phyloP scores from a whole-genome alignment of 2,888 invertebrate species.

The Idaea dimidiata region DNA sequence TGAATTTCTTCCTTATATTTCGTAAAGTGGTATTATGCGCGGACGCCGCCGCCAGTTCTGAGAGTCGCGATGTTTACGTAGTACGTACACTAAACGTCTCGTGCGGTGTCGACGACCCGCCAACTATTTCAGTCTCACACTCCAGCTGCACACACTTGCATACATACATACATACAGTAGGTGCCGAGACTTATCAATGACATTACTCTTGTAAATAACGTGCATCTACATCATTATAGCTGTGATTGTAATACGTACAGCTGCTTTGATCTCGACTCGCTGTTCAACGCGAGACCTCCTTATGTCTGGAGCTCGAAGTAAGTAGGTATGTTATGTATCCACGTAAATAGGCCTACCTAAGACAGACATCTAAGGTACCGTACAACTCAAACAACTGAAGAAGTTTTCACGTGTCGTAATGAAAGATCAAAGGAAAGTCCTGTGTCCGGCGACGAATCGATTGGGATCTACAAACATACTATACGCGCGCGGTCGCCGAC shows the following conservation, averaged over 20 bases:
- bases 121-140: slow-evolving; percentile 14
- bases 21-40: background rate
- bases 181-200: slow-evolving; percentile 26
- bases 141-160: slow-evolving; percentile 3
- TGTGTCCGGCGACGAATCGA: background rate
- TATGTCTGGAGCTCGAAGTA: background rate
- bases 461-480: background rate
- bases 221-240: background rate
- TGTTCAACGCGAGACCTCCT: background rate
- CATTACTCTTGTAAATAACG: slow-evolving; percentile 27
- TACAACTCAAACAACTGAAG: background rate
- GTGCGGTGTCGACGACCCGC: background rate
- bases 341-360: background rate
- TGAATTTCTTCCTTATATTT: too few species aligned
- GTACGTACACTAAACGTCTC: too few species aligned
- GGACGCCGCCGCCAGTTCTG: background rate
- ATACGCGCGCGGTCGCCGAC: too few species aligned
- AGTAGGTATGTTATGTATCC: too few species aligned
- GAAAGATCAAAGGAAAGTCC: background rate
- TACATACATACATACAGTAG: background rate
- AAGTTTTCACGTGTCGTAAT: background rate
- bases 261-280: background rate
- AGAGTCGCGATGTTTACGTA: too few species aligned
- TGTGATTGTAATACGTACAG: too few species aligned
- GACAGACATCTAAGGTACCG: background rate